Base-by-base conservation (phyloP, 1,140 invertebrate species). In the Drosophila sechellia region DNA sequence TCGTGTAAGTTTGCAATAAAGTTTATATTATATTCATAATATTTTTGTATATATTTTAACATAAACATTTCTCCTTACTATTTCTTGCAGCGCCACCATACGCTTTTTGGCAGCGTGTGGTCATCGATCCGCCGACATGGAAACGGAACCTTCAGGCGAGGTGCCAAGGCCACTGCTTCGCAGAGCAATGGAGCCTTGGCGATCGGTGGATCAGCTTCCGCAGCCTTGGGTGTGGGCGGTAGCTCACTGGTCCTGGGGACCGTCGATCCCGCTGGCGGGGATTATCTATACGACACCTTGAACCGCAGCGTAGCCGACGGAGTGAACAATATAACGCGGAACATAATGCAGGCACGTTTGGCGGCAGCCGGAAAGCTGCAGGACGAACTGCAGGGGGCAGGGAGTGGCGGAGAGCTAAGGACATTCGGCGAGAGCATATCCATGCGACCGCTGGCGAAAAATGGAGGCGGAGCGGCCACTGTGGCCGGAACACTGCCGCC, bases 61-160 rank as follows among this genome's bases (percentile, higher is more conserved):
- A 11, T 31, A 22, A 4, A 12, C 10, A 5, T 15, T 5, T 22
- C 40, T 10, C 5, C 12, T 1, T 6, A 13, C 12, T 4, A 10
- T 17, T 31, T 22, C 8, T 31, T 25, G 42, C 94, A 99, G 97
- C 95, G 98, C 91, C 98, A 99, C 92, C 98, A 99, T 93, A 98
- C 97, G 37, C 93, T 99, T 42, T 99, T 99, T 93, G 98, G 98
- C 55, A 97, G 96, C 90, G 97, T 98, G 17, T 98, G 97, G 97
- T 97, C 97, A 4, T 97, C 97, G 66, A 97, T 97, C 94, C 94
- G 96, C 84, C 94, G 96, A 73, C 93, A 94, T 57, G 94, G 93
- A 4, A 93, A 81, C 60, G 89, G 81, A 39, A 89, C 90, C 39
- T 92, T 92, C 55, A 58, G 77, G 6, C 79, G 90, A 13, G 89